Conservation (phyloP, 2,888 invertebrate species). For the Nomada ruficornis region DNA sequence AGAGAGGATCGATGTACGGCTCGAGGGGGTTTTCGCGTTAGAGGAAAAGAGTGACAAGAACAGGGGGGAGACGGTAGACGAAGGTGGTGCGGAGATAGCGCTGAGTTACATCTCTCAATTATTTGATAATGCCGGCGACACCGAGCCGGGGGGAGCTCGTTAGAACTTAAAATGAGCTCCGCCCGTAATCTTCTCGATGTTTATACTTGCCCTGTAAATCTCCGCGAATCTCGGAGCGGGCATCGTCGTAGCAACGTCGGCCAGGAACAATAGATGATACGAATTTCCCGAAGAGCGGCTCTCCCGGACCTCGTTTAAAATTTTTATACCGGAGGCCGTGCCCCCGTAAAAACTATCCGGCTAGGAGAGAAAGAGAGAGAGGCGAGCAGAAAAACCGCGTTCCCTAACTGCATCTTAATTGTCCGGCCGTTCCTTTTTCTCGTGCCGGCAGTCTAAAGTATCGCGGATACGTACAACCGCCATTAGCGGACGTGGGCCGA, state of each 20-base stretch:
- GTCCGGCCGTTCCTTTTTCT: conserved; percentile 11
- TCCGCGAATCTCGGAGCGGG: conserved; percentile 74
- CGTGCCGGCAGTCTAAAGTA: not conserved
- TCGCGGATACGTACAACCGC: conserved; percentile 17
- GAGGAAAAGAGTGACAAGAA: conserved; percentile 60
- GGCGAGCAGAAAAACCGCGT: not conserved
- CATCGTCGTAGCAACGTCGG: conserved; percentile 57
- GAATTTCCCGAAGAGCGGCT: conserved; percentile 72
- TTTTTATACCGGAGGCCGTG: conserved; percentile 34
- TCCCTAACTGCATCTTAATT: conserved; percentile 44
- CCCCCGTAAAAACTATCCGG: conserved; percentile 14
- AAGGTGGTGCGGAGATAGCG: conserved; percentile 80
- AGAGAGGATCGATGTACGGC: conserved; percentile 37
- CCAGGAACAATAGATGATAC: conserved; percentile 78
- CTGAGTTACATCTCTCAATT: conserved; percentile 84
- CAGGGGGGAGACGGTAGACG: conserved; percentile 46
- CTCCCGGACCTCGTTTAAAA: conserved; percentile 54
- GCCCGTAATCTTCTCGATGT: conserved; percentile 84
- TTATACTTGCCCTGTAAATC: conserved; percentile 83
- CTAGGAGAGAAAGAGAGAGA: not conserved
- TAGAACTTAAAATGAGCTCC: conserved; percentile 84
- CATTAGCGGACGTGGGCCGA: conserved; percentile 33
- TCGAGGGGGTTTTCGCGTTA: conserved; percentile 2
- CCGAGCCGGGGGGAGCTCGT: conserved; percentile 83
- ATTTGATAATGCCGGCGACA: conserved; percentile 84